Conservation (phyloP, 2,888 invertebrate species). For the Myopa tessellatipennis region DNA sequence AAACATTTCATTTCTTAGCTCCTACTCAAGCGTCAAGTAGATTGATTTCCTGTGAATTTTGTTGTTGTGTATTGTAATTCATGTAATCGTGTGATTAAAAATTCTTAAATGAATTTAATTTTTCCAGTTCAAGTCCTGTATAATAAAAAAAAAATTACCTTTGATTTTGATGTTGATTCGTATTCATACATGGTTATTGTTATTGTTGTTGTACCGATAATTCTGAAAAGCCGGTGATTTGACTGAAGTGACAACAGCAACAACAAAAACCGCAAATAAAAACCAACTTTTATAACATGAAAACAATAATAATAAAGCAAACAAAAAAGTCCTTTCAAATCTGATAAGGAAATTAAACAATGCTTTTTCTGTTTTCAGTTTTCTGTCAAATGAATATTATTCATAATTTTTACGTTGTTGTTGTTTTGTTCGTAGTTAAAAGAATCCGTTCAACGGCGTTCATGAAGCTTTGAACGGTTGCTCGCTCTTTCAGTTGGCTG, state of each 20-base stretch:
- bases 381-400: not conserved
- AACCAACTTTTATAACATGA: no score
- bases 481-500: not conserved
- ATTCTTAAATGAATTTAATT: not conserved
- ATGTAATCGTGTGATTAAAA: not conserved
- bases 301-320: not conserved
- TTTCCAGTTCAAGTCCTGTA: not conserved
- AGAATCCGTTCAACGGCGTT: not conserved
- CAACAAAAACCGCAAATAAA: no score
- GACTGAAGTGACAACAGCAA: not conserved
- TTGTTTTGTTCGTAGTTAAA: no score
- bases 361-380: constrained; percentile 3
- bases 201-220: no score
- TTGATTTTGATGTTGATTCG: not conserved
- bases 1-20: not conserved
- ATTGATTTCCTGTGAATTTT: not conserved
- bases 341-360: constrained; percentile 34
- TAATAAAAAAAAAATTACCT: not conserved
- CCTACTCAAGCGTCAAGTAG: not conserved
- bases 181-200: no score
- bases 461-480: not conserved
- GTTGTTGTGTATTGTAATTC: not conserved
- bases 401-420: no score
- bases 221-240: no score
- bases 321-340: constrained; percentile 28